Conservation (phyloP, 2,113 vertebrate species). For the Pyrgilauda ruficollis region DNA sequence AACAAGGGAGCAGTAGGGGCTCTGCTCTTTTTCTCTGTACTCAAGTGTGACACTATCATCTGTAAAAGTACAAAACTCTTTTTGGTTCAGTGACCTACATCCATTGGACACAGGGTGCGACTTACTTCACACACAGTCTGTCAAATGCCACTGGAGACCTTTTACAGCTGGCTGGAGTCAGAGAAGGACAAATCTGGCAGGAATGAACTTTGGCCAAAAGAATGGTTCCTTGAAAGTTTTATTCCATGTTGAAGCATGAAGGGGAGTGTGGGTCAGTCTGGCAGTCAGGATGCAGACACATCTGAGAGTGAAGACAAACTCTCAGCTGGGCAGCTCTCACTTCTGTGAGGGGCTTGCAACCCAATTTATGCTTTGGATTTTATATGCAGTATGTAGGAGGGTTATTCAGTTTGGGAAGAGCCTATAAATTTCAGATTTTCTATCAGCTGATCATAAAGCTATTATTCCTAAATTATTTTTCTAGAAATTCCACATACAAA, state of each 20-base stretch:
- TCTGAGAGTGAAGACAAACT: neutral
- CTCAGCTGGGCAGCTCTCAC: neutral
- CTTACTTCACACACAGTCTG: neutral
- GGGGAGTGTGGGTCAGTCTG: neutral
- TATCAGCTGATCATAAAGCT: neutral
- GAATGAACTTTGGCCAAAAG: neutral
- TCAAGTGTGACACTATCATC: neutral
- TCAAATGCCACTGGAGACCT: conserved; percentile 6
- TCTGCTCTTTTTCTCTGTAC: neutral
- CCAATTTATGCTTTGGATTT: neutral
- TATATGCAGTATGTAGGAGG: neutral
- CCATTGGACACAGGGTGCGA: neutral
- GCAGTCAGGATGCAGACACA: neutral
- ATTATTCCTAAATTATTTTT: neutral
- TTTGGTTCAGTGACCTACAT: neutral
- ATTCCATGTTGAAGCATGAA: neutral
- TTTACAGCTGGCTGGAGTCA: neutral
- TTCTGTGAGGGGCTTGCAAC: neutral
- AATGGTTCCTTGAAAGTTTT: neutral
- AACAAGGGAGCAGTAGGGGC: neutral
- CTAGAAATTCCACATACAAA: neutral
- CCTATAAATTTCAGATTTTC: neutral
- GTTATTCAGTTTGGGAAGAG: neutral
- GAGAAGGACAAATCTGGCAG: neutral
- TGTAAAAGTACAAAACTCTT: neutral